Evolutionary conservation across 2,797 vertebrate species (phyloP).

Genomic region (Rhabdophis nuchalis): DNA sequence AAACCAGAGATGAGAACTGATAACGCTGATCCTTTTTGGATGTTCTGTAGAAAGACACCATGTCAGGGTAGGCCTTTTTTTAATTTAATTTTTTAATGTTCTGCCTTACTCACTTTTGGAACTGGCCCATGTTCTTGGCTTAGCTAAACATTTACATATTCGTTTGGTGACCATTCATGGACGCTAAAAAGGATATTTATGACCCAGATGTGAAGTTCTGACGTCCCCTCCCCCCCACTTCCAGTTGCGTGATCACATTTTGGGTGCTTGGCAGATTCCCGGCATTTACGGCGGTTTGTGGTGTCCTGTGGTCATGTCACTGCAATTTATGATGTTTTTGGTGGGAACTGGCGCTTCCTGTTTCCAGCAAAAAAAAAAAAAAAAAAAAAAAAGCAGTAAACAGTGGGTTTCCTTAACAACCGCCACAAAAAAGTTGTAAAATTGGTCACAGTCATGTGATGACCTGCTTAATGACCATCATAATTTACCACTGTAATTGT

Average conservation of each 20-base stretch:
- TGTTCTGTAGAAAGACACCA: neutral
- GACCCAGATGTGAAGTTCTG: neutral
- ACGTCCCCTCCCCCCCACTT: neutral
- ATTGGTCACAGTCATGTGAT: neutral
- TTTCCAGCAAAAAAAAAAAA: neutral
- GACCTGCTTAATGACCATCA: neutral
- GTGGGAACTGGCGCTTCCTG: neutral
- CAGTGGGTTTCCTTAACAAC: neutral
- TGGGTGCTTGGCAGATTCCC: neutral
- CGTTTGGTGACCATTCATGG: neutral
- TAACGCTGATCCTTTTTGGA: neutral
- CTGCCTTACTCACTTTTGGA: neutral
- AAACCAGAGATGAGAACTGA: neutral
- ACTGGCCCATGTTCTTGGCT: neutral
- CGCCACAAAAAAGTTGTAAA: neutral
- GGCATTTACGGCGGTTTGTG: neutral
- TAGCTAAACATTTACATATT: neutral
- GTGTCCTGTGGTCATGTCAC: neutral
- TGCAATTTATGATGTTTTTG: neutral
- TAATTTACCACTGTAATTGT: neutral
- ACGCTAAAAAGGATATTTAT: neutral
- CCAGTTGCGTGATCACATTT: neutral
- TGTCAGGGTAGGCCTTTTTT: neutral
- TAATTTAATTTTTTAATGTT: neutral
- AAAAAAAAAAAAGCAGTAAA: neutral